Conservation (phyloP, 2,888 invertebrate genomes). For the Nebria brevicollis region DNA sequence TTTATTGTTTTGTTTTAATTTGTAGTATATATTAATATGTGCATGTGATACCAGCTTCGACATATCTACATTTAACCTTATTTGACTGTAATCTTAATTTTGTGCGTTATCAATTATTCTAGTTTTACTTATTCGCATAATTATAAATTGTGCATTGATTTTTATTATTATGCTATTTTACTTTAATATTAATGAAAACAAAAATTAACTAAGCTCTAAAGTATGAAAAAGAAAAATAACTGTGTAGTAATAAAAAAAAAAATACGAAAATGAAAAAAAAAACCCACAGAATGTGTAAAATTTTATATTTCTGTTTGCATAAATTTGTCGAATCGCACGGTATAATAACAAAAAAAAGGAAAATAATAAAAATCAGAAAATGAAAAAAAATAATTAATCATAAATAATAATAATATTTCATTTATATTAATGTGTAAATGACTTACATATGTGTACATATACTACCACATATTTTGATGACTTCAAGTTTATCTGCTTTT, state of each 20-base stretch:
- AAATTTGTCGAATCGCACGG: neutral
- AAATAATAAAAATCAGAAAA: neutral
- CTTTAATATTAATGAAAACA: neutral
- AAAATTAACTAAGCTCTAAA: neutral
- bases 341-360: conserved; percentile 3
- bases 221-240: neutral
- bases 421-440: conserved; percentile 26
- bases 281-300: neutral
- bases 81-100: neutral
- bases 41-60: conserved; percentile 46
- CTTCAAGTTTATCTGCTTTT: conserved; percentile 41
- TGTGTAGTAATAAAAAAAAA: neutral
- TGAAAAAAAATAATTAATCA: neutral
- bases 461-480: conserved; percentile 39
- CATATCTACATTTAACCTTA: conserved; percentile 28
- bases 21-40: conserved; percentile 42
- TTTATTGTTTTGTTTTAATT: conserved; percentile 42
- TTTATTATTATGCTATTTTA: neutral
- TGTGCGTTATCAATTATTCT: neutral
- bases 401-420: conserved; percentile 13
- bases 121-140: neutral
- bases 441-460: conserved; percentile 41
- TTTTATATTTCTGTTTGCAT: neutral
- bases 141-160: neutral
- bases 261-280: neutral